Percentiles rank a stretch among this genome's conserved stretches.
Evolutionary conservation across 2,888 invertebrate genomes (phyloP).

Genomic region (Gandaritis pyraliata): DNA sequence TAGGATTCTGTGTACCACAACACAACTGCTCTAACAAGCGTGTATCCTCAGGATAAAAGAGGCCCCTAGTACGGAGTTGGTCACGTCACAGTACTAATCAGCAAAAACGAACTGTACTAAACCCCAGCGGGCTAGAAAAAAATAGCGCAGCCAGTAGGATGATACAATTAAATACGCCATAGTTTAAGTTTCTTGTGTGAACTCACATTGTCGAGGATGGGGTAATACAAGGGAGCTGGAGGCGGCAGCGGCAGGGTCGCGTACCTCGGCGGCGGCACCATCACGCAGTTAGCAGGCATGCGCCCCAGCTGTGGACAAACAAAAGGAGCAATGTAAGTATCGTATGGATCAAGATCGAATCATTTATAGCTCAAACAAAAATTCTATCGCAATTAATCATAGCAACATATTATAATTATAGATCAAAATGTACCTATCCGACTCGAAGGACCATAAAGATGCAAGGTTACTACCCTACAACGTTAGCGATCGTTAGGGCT

Average conservation of each 20-base stretch:
- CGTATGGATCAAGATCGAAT: not conserved
- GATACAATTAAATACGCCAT: not conserved
- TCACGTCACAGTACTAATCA: too few species aligned
- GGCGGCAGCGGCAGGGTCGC: conserved; percentile 75
- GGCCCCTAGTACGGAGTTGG: not conserved
- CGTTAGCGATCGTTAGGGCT: too few species aligned
- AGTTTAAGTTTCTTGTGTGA: not conserved
- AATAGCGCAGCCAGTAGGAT: conserved; percentile 20
- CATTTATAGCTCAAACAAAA: not conserved
- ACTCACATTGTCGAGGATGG: conserved; percentile 72
- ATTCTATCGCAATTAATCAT: too few species aligned
- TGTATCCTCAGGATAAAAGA: too few species aligned
- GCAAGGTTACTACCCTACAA: too few species aligned
- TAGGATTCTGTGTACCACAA: not conserved
- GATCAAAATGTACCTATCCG: too few species aligned
- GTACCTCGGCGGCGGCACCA: conserved; percentile 71
- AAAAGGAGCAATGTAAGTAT: not conserved
- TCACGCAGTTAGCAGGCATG: conserved; percentile 69
- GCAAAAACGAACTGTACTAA: too few species aligned
- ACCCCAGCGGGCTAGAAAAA: not conserved
- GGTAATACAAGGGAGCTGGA: conserved; percentile 70
- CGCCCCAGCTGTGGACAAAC: conserved; percentile 66
- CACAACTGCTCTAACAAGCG: too few species aligned
- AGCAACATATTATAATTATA: too few species aligned
- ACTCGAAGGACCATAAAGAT: too few species aligned